phyloP scores from a whole-genome alignment of 1,140 invertebrate genomes.

The Aphaenogaster ashmeadi region DNA sequence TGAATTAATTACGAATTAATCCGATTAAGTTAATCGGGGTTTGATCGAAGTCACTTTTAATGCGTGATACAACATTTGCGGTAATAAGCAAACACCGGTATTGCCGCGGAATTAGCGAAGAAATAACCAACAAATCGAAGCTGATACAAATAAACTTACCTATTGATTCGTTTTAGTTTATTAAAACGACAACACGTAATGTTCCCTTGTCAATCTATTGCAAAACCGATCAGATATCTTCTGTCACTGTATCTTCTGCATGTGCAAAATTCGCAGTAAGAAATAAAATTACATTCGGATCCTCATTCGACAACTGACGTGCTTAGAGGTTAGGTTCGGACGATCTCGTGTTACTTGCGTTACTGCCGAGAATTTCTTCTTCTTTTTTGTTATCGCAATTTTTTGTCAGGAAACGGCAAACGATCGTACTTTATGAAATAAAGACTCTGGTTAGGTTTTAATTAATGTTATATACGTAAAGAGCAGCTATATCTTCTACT shows the following conservation, averaged over 20 bases:
- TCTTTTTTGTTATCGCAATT: neutral
- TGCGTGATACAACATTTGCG: slow-evolving; percentile 11
- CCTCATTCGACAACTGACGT: neutral
- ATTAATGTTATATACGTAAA: neutral
- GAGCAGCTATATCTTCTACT: neutral
- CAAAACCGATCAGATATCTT: neutral
- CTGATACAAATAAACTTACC: slow-evolving; percentile 19
- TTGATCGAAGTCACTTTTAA: neutral
- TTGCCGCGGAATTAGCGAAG: neutral
- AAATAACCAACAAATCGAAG: slow-evolving; percentile 20
- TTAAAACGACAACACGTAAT: neutral
- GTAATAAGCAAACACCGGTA: slow-evolving; percentile 18
- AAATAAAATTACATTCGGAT: neutral
- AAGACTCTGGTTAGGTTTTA: neutral
- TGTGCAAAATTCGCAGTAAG: neutral
- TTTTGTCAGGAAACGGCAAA: neutral
- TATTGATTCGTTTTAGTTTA: neutral
- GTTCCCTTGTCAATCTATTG: neutral
- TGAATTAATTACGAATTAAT: neutral
- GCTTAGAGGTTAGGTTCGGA: neutral
- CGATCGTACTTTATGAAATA: neutral
- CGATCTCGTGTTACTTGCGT: neutral
- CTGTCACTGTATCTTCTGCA: neutral
- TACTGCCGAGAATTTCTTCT: neutral
- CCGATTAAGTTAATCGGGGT: neutral